Base-by-base conservation (phyloP, 1,140 invertebrate genomes). In the Sycophila sp. region DNA sequence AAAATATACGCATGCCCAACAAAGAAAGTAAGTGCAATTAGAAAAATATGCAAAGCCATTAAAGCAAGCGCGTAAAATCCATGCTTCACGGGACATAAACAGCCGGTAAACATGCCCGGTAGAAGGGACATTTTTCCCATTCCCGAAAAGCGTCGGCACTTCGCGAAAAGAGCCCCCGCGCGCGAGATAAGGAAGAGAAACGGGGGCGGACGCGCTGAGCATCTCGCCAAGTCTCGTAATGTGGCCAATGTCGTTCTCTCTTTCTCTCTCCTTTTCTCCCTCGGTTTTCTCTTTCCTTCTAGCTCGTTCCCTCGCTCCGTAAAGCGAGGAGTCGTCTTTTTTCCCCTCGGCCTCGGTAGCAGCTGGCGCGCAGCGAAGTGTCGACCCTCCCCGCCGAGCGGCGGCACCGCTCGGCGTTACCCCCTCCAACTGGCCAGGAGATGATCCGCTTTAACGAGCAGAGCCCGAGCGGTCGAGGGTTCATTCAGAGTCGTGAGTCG, bases 181-280 rank as follows among this genome's bases (percentile, higher is more conserved):
- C 5, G 7, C 15, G 10, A 34, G 10, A 36, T 10, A 4, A 30
- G 32, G 26, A 2, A 19, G 32, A 13, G 28, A n/a, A n/a, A n/a
- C 58, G 13, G 42, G 22, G 42, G 26, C 36, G 60, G 45, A 3
- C 17, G 49, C 42, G 30, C 58, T 45, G 38, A 47, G 51, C 32
- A 59, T n/a, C n/a, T n/a, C 38, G 62, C 34, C 58, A 67, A 67
- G 32, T 62, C 64, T 76, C 64, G 49, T 70, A 72, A 64, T 47
- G 28, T 47, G 53, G 51, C 65, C 26, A 42, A 47, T 22, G 42
- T 22, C 19, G 19, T 13, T 45, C 17, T 19, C 17, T 42, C 40
- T 1, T 8, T 22, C 42, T 1, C 42, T 47, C 7, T 0, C 42
- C 13, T 22, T 47, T 22, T 24, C 38, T 40, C 38, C 11, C 38